These are phyloP conservation scores for Drosophila pseudoananassae DNA, from an alignment of 1,140 invertebrate genomes.

Conservation along the genomic window DNA sequence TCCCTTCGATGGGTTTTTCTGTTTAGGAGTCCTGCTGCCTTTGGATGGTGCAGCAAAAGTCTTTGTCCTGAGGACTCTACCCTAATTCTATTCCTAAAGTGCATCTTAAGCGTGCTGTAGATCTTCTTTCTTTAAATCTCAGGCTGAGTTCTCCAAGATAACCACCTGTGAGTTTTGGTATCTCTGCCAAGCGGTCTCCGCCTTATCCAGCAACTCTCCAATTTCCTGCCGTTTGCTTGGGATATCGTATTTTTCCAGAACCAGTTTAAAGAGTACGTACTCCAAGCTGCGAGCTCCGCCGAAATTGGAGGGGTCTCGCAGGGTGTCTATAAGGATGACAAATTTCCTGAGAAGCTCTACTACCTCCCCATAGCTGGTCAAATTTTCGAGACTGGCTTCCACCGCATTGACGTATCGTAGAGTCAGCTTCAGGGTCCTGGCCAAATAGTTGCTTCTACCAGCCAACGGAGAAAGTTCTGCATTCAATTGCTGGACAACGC, in stretches of 20 bases:
- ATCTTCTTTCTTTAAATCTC: slow-evolving; percentile 10
- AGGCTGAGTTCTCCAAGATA: slow-evolving; percentile 37
- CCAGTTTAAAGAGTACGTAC: slow-evolving; percentile 61
- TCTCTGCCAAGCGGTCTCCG: slow-evolving; percentile 40
- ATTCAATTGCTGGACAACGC: slow-evolving; percentile 50
- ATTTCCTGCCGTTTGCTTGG: slow-evolving; percentile 41
- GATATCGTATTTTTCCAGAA: slow-evolving; percentile 60
- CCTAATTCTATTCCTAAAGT: slow-evolving; percentile 10
- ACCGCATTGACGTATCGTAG: slow-evolving; percentile 64
- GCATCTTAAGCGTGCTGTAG: slow-evolving; percentile 2
- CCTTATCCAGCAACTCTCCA: slow-evolving; percentile 31
- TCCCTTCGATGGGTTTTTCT: slow-evolving; percentile 38
- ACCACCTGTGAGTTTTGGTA: slow-evolving; percentile 57
- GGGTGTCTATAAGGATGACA: slow-evolving; percentile 39
- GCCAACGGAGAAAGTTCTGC: slow-evolving; percentile 53
- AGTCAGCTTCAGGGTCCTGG: slow-evolving; percentile 56
- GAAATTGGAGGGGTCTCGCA: slow-evolving; percentile 30
- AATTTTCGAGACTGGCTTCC: slow-evolving; percentile 44
- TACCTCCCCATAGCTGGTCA: slow-evolving; percentile 33
- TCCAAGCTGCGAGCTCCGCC: slow-evolving; percentile 58
- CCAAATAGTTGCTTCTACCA: slow-evolving; percentile 65
- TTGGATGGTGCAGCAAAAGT: slow-evolving; percentile 39
- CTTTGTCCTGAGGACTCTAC: slow-evolving; percentile 23
- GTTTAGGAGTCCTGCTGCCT: slow-evolving; percentile 23
- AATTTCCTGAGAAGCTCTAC: slow-evolving; percentile 59